These are phyloP conservation scores for Drosophila leonis DNA, from an alignment of 2,888 invertebrate genomes.

Conservation along the genomic window DNA sequence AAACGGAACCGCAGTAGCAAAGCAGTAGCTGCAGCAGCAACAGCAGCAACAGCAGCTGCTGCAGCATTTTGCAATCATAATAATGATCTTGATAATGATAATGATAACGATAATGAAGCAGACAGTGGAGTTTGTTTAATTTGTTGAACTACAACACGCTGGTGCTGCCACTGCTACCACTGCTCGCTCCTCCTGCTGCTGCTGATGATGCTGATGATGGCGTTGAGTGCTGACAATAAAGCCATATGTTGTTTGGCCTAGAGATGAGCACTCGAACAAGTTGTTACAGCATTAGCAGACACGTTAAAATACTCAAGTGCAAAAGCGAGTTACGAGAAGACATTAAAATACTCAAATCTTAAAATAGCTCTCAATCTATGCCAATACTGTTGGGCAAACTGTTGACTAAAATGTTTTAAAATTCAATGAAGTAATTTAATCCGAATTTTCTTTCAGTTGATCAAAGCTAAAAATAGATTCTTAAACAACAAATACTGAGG, in stretches of 20 bases:
- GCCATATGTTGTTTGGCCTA: conserved; percentile 21
- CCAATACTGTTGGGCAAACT: not conserved
- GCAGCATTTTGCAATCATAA: conserved; percentile 33
- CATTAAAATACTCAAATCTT: not conserved
- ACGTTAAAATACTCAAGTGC: not conserved
- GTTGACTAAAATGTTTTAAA: not conserved
- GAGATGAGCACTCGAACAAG: conserved; percentile 25
- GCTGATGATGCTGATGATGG: conserved; percentile 11
- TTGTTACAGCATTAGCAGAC: not conserved
- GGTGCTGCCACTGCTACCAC: not conserved
- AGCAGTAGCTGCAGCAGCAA: conserved; percentile 35
- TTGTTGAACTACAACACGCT: conserved; percentile 20
- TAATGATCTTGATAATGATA: conserved; percentile 43
- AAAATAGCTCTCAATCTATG: not conserved
- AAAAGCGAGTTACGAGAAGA: not conserved
- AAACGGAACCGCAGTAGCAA: conserved; percentile 60
- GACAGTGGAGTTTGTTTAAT: conserved; percentile 26
- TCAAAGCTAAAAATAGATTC: not conserved
- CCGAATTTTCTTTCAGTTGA: not conserved
- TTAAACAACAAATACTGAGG: not conserved
- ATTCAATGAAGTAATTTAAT: not conserved
- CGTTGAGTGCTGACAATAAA: conserved; percentile 35
- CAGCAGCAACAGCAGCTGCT: not conserved
- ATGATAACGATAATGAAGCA: conserved; percentile 48
- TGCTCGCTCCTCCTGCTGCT: conserved; percentile 1